These are phyloP conservation scores for Sinocyclocheilus rhinocerous DNA, from an alignment of 2,113 vertebrate species.

Conservation along the genomic window DNA sequence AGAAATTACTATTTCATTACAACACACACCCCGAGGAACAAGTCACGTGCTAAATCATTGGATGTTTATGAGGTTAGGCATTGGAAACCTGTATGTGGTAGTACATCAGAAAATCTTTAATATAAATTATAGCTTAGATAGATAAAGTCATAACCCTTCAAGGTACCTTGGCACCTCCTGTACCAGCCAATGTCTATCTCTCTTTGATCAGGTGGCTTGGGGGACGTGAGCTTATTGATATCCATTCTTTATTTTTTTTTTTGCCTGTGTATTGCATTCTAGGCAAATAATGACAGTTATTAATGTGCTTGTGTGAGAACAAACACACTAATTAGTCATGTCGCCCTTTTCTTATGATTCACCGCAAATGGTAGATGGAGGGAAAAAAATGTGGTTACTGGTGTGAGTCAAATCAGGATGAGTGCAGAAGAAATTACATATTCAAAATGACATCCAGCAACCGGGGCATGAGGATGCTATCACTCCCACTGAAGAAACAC, in stretches of 20 bases:
- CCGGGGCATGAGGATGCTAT: background rate
- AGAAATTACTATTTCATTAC: conserved; percentile 1
- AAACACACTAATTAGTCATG: conserved; percentile 24
- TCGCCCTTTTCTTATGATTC: background rate
- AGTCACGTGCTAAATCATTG: background rate
- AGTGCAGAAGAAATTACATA: background rate
- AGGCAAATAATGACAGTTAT: conserved; percentile 29
- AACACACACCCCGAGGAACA: background rate
- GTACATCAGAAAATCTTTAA: background rate
- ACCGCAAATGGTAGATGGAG: background rate
- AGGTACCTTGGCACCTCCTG: background rate
- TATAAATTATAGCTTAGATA: conserved; percentile 1
- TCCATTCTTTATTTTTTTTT: conserved; percentile 9
- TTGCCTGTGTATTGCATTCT: conserved; percentile 19
- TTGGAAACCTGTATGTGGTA: background rate
- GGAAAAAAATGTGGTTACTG: background rate
- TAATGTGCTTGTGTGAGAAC: conserved; percentile 28
- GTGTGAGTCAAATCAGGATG: background rate
- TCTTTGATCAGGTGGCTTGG: background rate
- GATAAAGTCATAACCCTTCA: conserved; percentile 23
- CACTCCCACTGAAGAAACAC: background rate
- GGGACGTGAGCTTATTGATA: conserved; percentile 26
- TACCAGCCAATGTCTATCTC: conserved; percentile 23
- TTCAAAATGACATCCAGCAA: background rate
- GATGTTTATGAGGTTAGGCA: background rate